Percentiles rank a stretch among this genome's conserved stretches.
Evolutionary conservation across 1,140 invertebrate genomes (phyloP).

Genomic region (Metaphire vulgaris): DNA sequence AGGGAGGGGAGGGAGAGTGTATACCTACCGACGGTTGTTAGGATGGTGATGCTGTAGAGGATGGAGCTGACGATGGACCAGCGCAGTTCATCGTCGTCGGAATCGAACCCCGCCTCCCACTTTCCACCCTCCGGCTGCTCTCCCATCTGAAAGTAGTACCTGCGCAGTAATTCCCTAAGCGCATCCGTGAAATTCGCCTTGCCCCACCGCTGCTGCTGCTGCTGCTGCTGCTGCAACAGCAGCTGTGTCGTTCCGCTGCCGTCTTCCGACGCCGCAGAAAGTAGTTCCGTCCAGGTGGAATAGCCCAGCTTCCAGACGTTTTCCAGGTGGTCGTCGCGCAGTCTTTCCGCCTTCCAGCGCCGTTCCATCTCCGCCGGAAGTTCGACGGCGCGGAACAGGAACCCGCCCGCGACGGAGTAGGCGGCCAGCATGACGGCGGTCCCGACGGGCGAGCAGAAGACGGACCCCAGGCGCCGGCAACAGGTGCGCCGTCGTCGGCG

Average conservation of each 20-base stretch:
- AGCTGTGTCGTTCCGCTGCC: too few species aligned
- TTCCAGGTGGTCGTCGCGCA: not conserved
- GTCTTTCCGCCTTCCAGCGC: not conserved
- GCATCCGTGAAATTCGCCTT: not conserved
- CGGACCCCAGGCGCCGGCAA: not conserved
- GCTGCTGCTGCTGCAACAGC: too few species aligned
- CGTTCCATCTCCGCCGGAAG: not conserved
- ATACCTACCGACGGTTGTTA: slow-evolving; percentile 72
- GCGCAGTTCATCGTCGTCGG: slow-evolving; percentile 53
- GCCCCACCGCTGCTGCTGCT: not conserved
- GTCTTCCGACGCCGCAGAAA: too few species aligned
- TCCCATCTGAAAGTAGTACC: not conserved
- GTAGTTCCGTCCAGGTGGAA: not conserved
- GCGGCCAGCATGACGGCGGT: not conserved
- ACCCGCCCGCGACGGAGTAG: not conserved
- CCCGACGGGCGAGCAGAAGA: not conserved
- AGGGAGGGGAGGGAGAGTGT: too few species aligned
- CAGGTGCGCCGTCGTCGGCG: not conserved
- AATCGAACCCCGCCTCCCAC: slow-evolving; percentile 60
- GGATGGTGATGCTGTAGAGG: slow-evolving; percentile 72
- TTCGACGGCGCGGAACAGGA: not conserved
- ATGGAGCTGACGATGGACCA: slow-evolving; percentile 74
- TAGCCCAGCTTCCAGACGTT: not conserved
- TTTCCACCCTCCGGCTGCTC: slow-evolving; percentile 50
- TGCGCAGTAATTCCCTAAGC: not conserved